Base-by-base conservation (phyloP, 1,140 invertebrate genomes). In the Oncopodura yosiiana region DNA sequence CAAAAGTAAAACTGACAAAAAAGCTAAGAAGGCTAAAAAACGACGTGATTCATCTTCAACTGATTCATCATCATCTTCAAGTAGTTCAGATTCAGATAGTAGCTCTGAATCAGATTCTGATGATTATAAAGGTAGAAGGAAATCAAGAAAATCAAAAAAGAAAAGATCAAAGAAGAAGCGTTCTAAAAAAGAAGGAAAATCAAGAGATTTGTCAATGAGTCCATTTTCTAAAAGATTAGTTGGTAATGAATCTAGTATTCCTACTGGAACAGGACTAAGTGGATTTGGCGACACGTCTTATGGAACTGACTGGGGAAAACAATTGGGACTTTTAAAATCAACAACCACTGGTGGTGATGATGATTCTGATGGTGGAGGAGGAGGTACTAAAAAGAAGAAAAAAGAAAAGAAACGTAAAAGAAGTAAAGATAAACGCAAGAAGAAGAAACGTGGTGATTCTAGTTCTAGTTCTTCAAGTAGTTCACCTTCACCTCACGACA, bases 131-230 rank as follows among this genome's bases (percentile, higher is more conserved):
- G 69, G 69, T 2, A 57, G 71, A 9, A 61, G 56, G 52, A 77
- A 73, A 34, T 76, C 77, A 56, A 79, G 81, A 65, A 80, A 81
- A 67, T 70, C 80, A 24, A 71, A 78, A 55, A 79, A 49, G 34
- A 49, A 38, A 21, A 60, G 81, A 67, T 80, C 78, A 3, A 73
- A 26, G 38, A 54, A 78, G 56, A 81, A 81, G 73, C 81, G 75
- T 64, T 69, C 72, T 52, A 66, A 70, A 42, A 29, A n/a, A 49
- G 42, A 19, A 8, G 30, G 44, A 45, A 30, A 60, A 61, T 19
- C 36, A 53, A 8, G 54, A 45, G 56, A 59, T 36, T 5, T 30
- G 16, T 41, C 44, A 2, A 16, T 63, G 11, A 60, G 58, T 53
- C 62, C 62, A 14, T 60, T 63, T 49, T 54, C 58, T 23, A 63